Evolutionary conservation across 2,888 invertebrate species (phyloP).

Genomic region (Dryobota labecula): DNA sequence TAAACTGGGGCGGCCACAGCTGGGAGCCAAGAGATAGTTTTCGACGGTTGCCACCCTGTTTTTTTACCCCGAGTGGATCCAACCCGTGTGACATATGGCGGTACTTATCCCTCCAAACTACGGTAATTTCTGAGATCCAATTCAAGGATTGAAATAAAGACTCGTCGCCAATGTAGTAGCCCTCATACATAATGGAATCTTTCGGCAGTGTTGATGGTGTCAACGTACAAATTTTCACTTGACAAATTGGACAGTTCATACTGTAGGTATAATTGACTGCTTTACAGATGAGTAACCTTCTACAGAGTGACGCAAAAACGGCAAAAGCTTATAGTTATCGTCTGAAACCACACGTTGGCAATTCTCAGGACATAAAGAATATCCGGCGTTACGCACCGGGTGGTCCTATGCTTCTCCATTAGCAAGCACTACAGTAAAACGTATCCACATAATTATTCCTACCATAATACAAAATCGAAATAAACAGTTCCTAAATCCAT

Average conservation of each 20-base stretch:
- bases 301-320: background rate
- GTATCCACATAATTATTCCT: background rate
- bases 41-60: conserved; percentile 58
- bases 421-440: background rate
- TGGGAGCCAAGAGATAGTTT: conserved; percentile 71
- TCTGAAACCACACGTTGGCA: background rate
- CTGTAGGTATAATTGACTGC: background rate
- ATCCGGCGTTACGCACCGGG: background rate
- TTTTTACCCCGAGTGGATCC: conserved; percentile 66
- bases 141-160: conserved; percentile 81
- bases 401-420: background rate
- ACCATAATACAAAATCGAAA: background rate
- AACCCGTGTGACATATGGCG: conserved; percentile 80
- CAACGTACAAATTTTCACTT: conserved; percentile 44
- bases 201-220: conserved; percentile 25
- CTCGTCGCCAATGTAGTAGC: conserved; percentile 33
- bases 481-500: background rate
- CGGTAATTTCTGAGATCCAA: conserved; percentile 83
- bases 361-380: conserved; percentile 4
- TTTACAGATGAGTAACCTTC: background rate
- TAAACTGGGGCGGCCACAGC: conserved; percentile 70
- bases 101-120: conserved; percentile 85
- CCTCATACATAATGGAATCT: conserved; percentile 64
- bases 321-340: background rate
- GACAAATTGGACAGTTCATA: background rate